Evolutionary conservation across 2,888 invertebrate genomes (phyloP).

Genomic region (Drosophila prostipennis): DNA sequence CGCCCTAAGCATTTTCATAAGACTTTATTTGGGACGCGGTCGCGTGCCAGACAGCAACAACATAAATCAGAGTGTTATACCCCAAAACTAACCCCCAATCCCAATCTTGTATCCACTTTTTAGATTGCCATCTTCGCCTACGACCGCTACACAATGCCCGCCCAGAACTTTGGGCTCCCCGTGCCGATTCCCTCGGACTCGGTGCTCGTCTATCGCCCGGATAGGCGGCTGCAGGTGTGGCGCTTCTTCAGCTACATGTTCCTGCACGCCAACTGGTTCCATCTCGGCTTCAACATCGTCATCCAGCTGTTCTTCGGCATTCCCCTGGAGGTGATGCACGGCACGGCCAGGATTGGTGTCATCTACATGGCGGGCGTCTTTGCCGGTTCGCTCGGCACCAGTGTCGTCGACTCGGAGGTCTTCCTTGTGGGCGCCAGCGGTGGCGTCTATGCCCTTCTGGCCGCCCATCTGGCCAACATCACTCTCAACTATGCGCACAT

Average conservation of each 20-base stretch:
- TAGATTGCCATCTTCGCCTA: constrained; percentile 97
- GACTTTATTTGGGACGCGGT: constrained; percentile 50
- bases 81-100: constrained; percentile 14
- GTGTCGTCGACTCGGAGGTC: constrained; percentile 96
- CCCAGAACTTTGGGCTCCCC: constrained; percentile 91
- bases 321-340: constrained; percentile 98
- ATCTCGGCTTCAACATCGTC: constrained; percentile 96
- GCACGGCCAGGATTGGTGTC: constrained; percentile 92
- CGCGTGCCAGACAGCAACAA: constrained; percentile 63
- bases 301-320: constrained; percentile 97
- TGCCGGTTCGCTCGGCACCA: constrained; percentile 93
- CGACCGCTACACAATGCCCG: constrained; percentile 89
- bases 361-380: constrained; percentile 97
- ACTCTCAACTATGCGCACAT: constrained; percentile 97
- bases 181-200: constrained; percentile 97
- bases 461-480: constrained; percentile 98
- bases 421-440: constrained; percentile 98
- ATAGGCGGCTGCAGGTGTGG: constrained; percentile 96
- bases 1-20: constrained; percentile 47
- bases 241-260: constrained; percentile 97
- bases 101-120: constrained; percentile 46
- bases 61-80: constrained; percentile 58
- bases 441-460: constrained; percentile 97
- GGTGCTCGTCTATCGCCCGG: constrained; percentile 96
- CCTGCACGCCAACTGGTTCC: constrained; percentile 97